Conservation (phyloP, 2,113 vertebrate genomes). For the Thunnus thynnus region DNA sequence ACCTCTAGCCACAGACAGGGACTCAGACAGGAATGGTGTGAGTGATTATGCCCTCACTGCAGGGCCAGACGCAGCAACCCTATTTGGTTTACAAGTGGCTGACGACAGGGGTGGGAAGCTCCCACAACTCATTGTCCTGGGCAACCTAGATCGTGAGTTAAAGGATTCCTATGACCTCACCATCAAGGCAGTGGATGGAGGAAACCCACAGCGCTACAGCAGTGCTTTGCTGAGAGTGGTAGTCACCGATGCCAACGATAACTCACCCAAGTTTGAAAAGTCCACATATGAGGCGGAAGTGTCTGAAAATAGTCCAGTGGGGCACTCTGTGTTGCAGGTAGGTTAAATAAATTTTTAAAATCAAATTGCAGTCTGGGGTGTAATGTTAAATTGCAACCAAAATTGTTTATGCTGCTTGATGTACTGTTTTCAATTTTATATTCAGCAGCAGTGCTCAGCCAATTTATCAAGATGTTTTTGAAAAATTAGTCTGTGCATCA, state of each 20-base stretch:
- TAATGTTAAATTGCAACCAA: neutral
- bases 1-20: slow-evolving; percentile 93
- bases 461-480: slow-evolving; percentile 26
- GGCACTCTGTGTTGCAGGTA: slow-evolving; percentile 98
- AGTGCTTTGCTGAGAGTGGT: slow-evolving; percentile 95
- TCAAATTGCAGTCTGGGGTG: neutral
- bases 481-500: neutral
- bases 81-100: slow-evolving; percentile 96
- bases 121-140: slow-evolving; percentile 97
- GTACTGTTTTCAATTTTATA: neutral
- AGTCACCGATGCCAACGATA: slow-evolving; percentile 96
- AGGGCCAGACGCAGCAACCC: slow-evolving; percentile 91
- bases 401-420: neutral
- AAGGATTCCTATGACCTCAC: slow-evolving; percentile 98
- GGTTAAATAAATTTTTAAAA: slow-evolving; percentile 55
- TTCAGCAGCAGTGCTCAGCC: neutral
- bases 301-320: slow-evolving; percentile 95
- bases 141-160: slow-evolving; percentile 94
- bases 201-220: slow-evolving; percentile 93
- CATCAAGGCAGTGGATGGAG: slow-evolving; percentile 97
- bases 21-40: slow-evolving; percentile 93
- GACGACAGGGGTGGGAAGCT: slow-evolving; percentile 97
- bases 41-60: slow-evolving; percentile 93
- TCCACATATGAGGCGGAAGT: slow-evolving; percentile 93
- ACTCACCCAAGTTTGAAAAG: slow-evolving; percentile 94